Evolutionary conservation across 1,140 invertebrate species (phyloP).

Genomic region (Eciton burchellii): DNA sequence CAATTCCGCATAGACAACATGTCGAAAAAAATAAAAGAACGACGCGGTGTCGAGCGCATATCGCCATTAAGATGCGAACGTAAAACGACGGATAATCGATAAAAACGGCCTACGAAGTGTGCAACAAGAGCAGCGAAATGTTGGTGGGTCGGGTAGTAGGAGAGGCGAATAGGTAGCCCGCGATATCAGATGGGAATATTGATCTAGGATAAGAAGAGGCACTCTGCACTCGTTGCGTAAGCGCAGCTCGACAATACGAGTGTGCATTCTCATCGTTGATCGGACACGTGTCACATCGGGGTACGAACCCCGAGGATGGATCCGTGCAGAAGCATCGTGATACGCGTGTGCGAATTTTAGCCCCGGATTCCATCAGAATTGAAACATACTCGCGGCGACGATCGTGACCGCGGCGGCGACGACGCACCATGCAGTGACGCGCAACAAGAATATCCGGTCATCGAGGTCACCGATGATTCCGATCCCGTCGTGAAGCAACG

Average conservation of each 20-base stretch:
- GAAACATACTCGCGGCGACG: slow-evolving; percentile 3
- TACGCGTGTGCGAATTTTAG: background rate
- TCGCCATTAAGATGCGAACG: slow-evolving; percentile 28
- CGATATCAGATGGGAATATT: slow-evolving; percentile 82
- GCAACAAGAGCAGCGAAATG: slow-evolving; percentile 68
- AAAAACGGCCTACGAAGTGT: slow-evolving; percentile 68
- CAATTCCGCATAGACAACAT: background rate
- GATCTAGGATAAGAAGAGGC: slow-evolving; percentile 78
- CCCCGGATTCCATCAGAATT: background rate
- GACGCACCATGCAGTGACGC: slow-evolving; percentile 31
- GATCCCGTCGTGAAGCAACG: background rate
- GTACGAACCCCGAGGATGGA: too few species aligned
- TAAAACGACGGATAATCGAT: slow-evolving; percentile 74
- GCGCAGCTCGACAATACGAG: background rate
- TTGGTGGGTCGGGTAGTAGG: slow-evolving; percentile 79
- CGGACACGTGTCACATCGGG: too few species aligned
- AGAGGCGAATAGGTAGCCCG: slow-evolving; percentile 65
- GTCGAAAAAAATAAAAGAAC: slow-evolving; percentile 14
- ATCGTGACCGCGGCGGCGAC: background rate
- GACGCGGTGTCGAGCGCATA: too few species aligned
- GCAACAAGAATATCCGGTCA: background rate
- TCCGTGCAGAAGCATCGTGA: background rate
- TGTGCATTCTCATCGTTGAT: background rate
- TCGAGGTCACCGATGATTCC: background rate
- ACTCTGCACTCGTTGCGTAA: too few species aligned